Evolutionary conservation across 2,797 vertebrate species (phyloP).

Genomic region (Sandelia bainsii): DNA sequence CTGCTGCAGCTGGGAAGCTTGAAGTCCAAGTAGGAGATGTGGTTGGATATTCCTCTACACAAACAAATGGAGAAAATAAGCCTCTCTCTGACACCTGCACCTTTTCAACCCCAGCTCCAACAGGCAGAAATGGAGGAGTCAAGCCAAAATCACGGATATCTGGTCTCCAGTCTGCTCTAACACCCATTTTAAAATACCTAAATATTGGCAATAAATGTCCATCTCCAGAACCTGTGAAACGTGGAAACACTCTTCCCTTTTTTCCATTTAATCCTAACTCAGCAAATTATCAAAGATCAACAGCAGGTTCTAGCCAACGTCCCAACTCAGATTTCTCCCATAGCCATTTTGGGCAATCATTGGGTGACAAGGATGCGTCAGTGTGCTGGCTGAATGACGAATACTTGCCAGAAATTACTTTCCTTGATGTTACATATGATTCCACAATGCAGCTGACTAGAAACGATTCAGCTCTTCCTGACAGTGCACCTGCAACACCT

Average conservation of each 20-base stretch:
- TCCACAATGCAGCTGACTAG: slow-evolving; percentile 31
- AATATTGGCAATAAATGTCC: slow-evolving; percentile 45
- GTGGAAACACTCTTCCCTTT: background rate
- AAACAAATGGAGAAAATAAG: slow-evolving; percentile 17
- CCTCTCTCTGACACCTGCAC: slow-evolving; percentile 3
- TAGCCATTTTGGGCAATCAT: background rate
- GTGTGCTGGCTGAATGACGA: slow-evolving; percentile 55
- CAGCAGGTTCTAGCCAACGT: background rate
- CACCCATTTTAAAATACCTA: slow-evolving; percentile 59
- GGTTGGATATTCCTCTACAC: background rate
- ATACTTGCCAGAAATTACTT: slow-evolving; percentile 63
- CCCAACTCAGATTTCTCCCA: background rate
- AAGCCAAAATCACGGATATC: slow-evolving; percentile 38
- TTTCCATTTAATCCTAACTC: background rate
- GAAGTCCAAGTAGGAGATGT: slow-evolving; percentile 14
- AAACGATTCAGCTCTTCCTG: slow-evolving; percentile 29
- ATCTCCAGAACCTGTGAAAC: slow-evolving; percentile 27
- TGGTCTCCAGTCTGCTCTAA: slow-evolving; percentile 51
- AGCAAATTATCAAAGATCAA: slow-evolving; percentile 20
- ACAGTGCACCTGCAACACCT: slow-evolving; percentile 25
- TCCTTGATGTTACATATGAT: slow-evolving; percentile 55
- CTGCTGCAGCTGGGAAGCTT: background rate
- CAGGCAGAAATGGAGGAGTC: background rate
- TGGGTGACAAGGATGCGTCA: background rate
- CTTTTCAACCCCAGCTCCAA: slow-evolving; percentile 50